Base-by-base conservation (phyloP, 2,113 vertebrate species). In the Oryctolagus cuniculus region DNA sequence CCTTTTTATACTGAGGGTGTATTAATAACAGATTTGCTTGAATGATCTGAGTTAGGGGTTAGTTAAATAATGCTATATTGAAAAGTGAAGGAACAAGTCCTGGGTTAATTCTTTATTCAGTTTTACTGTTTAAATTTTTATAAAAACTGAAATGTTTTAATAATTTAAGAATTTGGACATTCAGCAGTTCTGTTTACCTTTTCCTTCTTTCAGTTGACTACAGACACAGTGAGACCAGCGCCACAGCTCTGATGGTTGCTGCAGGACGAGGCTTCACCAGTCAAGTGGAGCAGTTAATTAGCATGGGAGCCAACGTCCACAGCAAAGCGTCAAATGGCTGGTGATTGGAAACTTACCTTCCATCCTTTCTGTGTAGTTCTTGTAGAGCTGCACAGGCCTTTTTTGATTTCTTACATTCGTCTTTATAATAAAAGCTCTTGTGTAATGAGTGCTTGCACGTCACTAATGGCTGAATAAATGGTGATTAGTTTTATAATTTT, bases 251-350 rank as follows among this genome's bases (percentile, higher is more conserved):
- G 96, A 99, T 99, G 99, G 98, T 99, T 93, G 98, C 99, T 80
- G 98, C 99, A 69, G 99, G 98, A 51, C 98, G 99, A 96, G 99
- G 99, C 9, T 99, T 99, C 93, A 95, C 99, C 73, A 97, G 98
- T 91, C 99, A 99, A 96, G 98, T 99, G 93, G 99, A 99, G 85
- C 99, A 99, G 92, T 98, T 99, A 72, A 98, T 99, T 92, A 98
- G 96, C 89, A 98, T 99, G 99, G 99, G 99, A 96, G 99, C 99
- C 51, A 99, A 98, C 87, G 97, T 99, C 92, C 98, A 98, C 90
- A 96, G 98, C 92, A 99, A 98, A 98, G 98, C 99, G 31, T 98
- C 99, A 44, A 99, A 99, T 96, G 99, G 99, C 98, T 99, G 99
- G 99, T 99, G 98, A 96, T 89, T 95, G 99, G 99, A 98, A 96